Evolutionary conservation across 2,797 vertebrate genomes (phyloP).

Genomic region (Choloepus didactylus): DNA sequence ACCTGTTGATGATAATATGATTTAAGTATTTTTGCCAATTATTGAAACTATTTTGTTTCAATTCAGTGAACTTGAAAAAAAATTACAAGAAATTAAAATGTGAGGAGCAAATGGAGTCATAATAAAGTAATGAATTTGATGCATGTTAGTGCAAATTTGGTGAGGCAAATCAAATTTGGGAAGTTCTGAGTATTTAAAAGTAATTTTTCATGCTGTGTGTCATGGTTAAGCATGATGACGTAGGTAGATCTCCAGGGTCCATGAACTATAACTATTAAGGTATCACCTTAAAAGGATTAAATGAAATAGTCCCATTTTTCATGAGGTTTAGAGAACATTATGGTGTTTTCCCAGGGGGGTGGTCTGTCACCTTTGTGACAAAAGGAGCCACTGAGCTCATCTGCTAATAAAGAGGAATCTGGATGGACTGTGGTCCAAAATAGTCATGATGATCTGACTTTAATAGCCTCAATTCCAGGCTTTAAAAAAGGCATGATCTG

Average conservation of each 20-base stretch:
- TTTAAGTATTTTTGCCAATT: neutral
- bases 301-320: neutral
- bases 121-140: neutral
- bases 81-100: neutral
- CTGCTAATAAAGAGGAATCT: neutral
- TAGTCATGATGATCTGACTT: neutral
- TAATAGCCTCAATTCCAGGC: neutral
- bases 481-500: neutral
- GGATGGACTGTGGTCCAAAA: neutral
- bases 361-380: neutral
- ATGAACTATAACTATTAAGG: neutral
- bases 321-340: neutral
- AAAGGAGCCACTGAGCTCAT: neutral
- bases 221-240: neutral
- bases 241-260: neutral
- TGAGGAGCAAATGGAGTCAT: neutral
- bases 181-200: conserved; percentile 10
- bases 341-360: neutral
- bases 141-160: neutral
- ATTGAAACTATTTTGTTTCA: neutral
- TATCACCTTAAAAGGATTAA: conserved; percentile 3
- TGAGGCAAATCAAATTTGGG: neutral
- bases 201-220: neutral
- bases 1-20: neutral
- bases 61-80: neutral